Evolutionary conservation across 92 coral and sea anemone genomes (phyloP), one percentile per base, ranked within the genome.

Genomic region (Micromussa lordhowensis): DNA sequence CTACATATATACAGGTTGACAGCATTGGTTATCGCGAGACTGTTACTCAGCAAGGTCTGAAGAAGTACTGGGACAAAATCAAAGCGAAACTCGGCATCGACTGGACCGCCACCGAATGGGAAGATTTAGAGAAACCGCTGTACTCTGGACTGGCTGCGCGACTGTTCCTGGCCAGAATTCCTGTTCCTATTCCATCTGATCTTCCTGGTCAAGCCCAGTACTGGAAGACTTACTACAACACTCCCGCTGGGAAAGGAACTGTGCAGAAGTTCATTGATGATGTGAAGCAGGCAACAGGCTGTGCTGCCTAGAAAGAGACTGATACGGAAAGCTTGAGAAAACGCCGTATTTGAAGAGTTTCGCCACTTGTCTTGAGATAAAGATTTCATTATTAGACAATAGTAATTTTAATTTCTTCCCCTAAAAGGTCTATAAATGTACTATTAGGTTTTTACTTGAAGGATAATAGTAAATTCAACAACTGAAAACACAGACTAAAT

Each of bases 111-210:
- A 94, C 95, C 0, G 15, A 74, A 30, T 94, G 96, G 96, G 2
- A 48, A 28, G 92, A 94, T 73, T 92, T 94, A 22, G 11, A 28
- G 61, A 85, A 90, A 79, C 96, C 95, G 78, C 86, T 94, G 76
- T 94, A 90, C 80, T 94, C 96, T 75, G 96, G 95, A 73, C 83
- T 94, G 80, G 96, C 96, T 75, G 96, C 96, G 12, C 93, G 96
- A 28, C 81, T 94, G 72, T 85, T 79, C 49, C 80, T 94, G 24
- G 95, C 92, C 69, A 85, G 87, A 29, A 70, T 94, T 84, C 82
- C 92, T 16, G 91, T 77, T 1, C 88, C 93, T 9, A 91, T 91
- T 30, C 91, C 95, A 9, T n/a, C 29, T 1, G 78, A 94, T 58
- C 77, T 94, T 31, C n/a, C 21, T 59, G 77, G 86, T 16, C 96